Percentiles rank a stretch among this genome's conserved stretches.
Evolutionary conservation across 2,797 vertebrate species (phyloP).

Genomic region (Enteromius paludinosus): DNA sequence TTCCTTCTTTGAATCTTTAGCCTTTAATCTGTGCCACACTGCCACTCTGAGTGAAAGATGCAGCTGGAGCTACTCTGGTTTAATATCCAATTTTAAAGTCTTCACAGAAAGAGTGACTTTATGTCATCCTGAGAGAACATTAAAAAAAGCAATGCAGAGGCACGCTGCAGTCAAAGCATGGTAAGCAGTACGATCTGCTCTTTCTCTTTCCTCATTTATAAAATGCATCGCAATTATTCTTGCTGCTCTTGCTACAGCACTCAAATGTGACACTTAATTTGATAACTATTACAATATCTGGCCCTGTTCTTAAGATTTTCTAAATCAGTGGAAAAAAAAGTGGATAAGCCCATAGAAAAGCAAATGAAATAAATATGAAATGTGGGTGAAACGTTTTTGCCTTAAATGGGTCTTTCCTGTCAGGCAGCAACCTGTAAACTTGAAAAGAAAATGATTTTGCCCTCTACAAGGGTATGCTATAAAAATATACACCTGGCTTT

Average conservation of each 20-base stretch:
- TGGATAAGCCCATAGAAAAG: not conserved
- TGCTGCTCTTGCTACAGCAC: not conserved
- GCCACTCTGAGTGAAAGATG: not conserved
- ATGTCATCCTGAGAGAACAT: slow-evolving; percentile 30
- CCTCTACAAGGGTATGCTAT: not conserved
- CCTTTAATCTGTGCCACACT: slow-evolving; percentile 12
- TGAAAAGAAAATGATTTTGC: not conserved
- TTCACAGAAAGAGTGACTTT: not conserved
- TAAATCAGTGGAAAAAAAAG: not conserved
- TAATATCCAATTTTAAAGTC: slow-evolving; percentile 12
- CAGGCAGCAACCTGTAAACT: not conserved
- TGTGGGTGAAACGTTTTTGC: not conserved
- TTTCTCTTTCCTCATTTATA: not conserved
- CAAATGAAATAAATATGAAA: not conserved
- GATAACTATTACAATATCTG: not conserved
- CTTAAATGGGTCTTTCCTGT: not conserved
- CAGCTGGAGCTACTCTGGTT: slow-evolving; percentile 86
- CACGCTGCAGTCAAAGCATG: slow-evolving; percentile 1
- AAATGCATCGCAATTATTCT: not conserved
- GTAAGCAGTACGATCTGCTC: not conserved
- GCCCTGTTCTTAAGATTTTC: not conserved
- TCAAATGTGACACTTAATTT: not conserved
- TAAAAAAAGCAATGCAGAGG: slow-evolving; percentile 17
- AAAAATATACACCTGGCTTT: not conserved
- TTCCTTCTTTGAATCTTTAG: slow-evolving; percentile 12